These are phyloP conservation scores for Xyrichtys novacula DNA, from an alignment of 2,797 vertebrate genomes.

Conservation along the genomic window DNA sequence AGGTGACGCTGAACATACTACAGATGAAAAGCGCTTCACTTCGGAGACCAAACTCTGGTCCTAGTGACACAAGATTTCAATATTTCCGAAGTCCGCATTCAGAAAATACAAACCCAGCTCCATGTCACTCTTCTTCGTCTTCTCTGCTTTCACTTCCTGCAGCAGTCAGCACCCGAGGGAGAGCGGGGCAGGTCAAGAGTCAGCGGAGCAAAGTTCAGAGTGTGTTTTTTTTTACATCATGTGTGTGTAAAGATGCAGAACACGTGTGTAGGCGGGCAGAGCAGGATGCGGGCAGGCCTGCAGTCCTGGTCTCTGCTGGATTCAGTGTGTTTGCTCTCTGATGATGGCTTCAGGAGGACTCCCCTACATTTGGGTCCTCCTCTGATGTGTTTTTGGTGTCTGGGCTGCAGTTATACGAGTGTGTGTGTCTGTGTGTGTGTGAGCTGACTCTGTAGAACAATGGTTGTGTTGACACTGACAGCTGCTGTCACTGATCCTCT, in stretches of 20 bases:
- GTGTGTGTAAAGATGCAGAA: slow-evolving; percentile 4
- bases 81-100: no score
- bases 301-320: not conserved
- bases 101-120: not conserved
- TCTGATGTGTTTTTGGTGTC: slow-evolving; percentile 31
- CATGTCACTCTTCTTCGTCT: not conserved
- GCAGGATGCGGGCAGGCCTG: not conserved
- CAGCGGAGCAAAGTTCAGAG: slow-evolving; percentile 14
- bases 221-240: slow-evolving; percentile 41
- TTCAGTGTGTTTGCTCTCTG: not conserved
- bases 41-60: no score
- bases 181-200: slow-evolving; percentile 16
- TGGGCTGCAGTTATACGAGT: slow-evolving; percentile 5
- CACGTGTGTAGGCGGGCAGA: slow-evolving; percentile 4
- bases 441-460: slow-evolving; percentile 33
- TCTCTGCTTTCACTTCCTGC: slow-evolving; percentile 40
- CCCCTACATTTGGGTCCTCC: slow-evolving; percentile 18
- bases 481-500: slow-evolving; percentile 9
- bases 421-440: slow-evolving; percentile 14
- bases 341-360: not conserved
- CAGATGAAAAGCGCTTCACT: no score
- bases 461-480: slow-evolving; percentile 36
- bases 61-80: no score
- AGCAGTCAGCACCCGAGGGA: not conserved
- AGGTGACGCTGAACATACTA: no score